A percentile compares a stretch with the other conserved stretches of the same genome.
Conservation (phyloP, 2,888 invertebrate genomes). For the Phalangium opilio region DNA sequence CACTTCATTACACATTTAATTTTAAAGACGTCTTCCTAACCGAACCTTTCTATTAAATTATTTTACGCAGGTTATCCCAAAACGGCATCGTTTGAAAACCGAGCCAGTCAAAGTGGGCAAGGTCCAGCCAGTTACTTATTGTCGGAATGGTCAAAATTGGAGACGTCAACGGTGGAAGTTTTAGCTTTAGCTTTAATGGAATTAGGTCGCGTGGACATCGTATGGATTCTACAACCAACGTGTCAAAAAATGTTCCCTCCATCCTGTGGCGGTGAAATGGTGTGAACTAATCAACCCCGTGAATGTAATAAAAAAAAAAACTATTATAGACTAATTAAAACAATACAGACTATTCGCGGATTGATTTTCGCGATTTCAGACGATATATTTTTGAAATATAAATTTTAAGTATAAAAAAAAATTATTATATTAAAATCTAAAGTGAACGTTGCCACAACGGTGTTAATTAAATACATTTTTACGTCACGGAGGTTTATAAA, state of each 20-base stretch:
- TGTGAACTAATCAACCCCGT: no score
- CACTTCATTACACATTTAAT: neutral
- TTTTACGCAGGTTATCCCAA: constrained; percentile 1
- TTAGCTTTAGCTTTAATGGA: neutral
- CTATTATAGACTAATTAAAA: neutral
- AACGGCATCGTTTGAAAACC: neutral
- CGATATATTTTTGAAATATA: no score
- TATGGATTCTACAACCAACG: neutral
- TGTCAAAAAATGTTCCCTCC: constrained; percentile 1
- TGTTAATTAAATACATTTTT: no score
- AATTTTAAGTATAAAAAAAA: no score
- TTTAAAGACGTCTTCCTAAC: neutral
- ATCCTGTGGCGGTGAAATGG: neutral
- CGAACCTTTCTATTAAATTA: neutral
- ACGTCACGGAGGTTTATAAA: no score
- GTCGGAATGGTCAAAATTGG: neutral
- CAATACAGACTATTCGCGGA: no score
- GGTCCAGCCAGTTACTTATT: neutral
- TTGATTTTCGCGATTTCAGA: no score
- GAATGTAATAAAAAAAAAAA: neutral
- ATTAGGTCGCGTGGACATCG: neutral
- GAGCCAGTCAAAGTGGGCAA: neutral
- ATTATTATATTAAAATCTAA: no score
- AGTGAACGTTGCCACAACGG: no score
- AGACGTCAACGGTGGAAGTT: neutral